Evolutionary conservation across 2,888 invertebrate genomes (phyloP).

Genomic region (Omphaloscelis lunosa): DNA sequence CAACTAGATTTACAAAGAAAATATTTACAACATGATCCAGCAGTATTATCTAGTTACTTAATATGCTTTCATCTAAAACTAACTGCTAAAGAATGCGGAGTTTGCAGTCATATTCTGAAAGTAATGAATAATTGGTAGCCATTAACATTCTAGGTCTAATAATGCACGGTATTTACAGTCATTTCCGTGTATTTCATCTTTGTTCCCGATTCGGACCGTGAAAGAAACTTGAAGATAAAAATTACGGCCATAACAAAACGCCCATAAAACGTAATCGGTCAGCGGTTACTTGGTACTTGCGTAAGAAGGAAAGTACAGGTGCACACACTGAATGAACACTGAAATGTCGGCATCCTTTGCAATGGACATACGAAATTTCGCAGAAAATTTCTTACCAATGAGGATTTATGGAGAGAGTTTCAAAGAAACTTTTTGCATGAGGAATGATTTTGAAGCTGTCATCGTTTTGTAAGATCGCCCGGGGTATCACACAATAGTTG

Average conservation of each 20-base stretch:
- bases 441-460: slow-evolving; percentile 10
- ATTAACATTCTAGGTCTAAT: slow-evolving; percentile 65
- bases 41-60: slow-evolving; percentile 34
- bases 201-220: slow-evolving; percentile 62
- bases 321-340: slow-evolving; percentile 25
- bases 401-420: slow-evolving; percentile 18
- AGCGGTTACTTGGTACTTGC: slow-evolving; percentile 47
- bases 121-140: slow-evolving; percentile 38
- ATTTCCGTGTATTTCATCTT: slow-evolving; percentile 66
- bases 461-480: slow-evolving; percentile 13
- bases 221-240: slow-evolving; percentile 59
- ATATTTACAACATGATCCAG: slow-evolving; percentile 21
- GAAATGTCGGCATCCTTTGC: slow-evolving; percentile 32
- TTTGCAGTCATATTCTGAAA: slow-evolving; percentile 27
- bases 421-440: slow-evolving; percentile 11
- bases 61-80: slow-evolving; percentile 33
- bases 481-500: slow-evolving; percentile 14
- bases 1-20: slow-evolving; percentile 34
- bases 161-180: slow-evolving; percentile 49
- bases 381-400: not conserved
- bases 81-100: slow-evolving; percentile 18
- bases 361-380: slow-evolving; percentile 18
- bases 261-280: slow-evolving; percentile 58
- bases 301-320: slow-evolving; percentile 61
- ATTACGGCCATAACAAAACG: slow-evolving; percentile 54